Evolutionary conservation across 2,113 vertebrate species (phyloP).

Genomic region (Todiramphus chloris): DNA sequence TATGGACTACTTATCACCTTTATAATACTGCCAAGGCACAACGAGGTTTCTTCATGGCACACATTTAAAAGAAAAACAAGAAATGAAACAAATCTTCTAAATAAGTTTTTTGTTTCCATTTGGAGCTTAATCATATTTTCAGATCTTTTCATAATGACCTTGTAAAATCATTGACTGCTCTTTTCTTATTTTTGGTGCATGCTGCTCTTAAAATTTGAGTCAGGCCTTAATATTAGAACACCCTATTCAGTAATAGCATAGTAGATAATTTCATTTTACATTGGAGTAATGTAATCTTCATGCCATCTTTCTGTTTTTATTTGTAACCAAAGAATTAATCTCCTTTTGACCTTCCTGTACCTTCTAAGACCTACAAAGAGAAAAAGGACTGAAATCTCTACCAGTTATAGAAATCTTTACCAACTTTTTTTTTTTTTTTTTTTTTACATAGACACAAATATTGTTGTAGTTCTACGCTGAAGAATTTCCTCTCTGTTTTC

Average conservation of each 20-base stretch:
- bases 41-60: neutral
- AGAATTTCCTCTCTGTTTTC: neutral
- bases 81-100: neutral
- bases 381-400: neutral
- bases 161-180: neutral
- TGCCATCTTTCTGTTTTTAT: constrained; percentile 29
- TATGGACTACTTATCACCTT: neutral
- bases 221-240: neutral
- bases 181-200: neutral
- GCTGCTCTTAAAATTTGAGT: constrained; percentile 11
- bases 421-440: neutral
- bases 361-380: neutral
- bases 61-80: neutral
- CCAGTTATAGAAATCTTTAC: neutral
- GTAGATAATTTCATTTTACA: neutral
- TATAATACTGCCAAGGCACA: neutral
- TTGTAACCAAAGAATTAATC: neutral
- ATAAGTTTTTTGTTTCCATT: neutral
- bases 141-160: neutral
- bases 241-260: neutral
- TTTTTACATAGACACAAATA: neutral
- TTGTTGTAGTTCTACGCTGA: neutral
- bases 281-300: neutral
- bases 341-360: neutral
- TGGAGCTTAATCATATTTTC: neutral